A percentile compares a stretch with the other conserved stretches of the same genome.
These are phyloP conservation scores for Dendrocopos noguchii DNA, from an alignment of 2,113 vertebrate genomes.

Conservation along the genomic window DNA sequence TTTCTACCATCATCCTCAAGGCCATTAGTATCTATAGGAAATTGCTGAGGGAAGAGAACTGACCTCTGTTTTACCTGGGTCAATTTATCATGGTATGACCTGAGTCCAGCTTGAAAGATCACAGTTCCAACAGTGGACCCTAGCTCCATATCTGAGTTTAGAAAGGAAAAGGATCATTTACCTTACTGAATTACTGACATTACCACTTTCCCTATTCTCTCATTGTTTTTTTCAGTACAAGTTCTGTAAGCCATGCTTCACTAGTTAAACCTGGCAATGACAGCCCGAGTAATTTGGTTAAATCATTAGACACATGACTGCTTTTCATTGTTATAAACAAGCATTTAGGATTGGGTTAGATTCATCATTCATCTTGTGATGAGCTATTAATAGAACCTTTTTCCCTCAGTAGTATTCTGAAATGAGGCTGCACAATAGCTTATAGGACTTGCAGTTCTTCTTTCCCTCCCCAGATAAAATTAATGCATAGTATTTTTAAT, in stretches of 20 bases:
- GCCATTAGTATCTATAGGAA: not conserved
- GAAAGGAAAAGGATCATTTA: not conserved
- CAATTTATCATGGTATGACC: not conserved
- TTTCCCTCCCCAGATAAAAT: not conserved
- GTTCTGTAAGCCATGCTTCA: slow-evolving; percentile 4
- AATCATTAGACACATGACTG: slow-evolving; percentile 40
- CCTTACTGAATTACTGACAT: not conserved
- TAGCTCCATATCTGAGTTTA: not conserved
- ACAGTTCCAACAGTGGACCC: not conserved
- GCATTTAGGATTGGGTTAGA: slow-evolving; percentile 32
- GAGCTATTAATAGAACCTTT: slow-evolving; percentile 59
- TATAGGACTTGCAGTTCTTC: not conserved
- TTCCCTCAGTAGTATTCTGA: slow-evolving; percentile 13
- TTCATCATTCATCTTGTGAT: slow-evolving; percentile 60
- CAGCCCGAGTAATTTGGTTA: slow-evolving; percentile 2
- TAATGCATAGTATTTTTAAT: not conserved
- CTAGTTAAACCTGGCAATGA: slow-evolving; percentile 20
- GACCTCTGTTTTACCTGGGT: not conserved
- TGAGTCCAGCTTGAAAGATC: not conserved
- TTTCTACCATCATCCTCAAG: not conserved
- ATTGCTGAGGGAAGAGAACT: not conserved
- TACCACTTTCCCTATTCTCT: not conserved
- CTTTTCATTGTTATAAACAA: slow-evolving; percentile 40
- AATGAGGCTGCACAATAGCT: slow-evolving; percentile 42
- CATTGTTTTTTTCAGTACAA: not conserved